phyloP scores from a whole-genome alignment of 2,797 vertebrate species.

The Acanthurus leucopareius region DNA sequence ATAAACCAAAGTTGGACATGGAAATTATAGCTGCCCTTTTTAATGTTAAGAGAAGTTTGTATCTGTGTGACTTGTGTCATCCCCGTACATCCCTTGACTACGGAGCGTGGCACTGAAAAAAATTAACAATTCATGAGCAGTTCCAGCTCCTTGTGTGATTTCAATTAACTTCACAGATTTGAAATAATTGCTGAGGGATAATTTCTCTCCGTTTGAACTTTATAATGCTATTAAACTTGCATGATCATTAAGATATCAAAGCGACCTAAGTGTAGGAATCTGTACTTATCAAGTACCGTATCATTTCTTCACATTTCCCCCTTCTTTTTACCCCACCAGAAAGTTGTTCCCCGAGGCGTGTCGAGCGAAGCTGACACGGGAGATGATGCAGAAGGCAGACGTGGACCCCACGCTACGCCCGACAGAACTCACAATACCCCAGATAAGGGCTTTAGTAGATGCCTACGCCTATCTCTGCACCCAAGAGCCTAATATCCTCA shows the following conservation, averaged over 20 bases:
- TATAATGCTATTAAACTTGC: slow-evolving; percentile 68
- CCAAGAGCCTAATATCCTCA: slow-evolving; percentile 82
- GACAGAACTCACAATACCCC: slow-evolving; percentile 87
- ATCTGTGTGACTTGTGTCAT: slow-evolving; percentile 21
- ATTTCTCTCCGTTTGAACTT: slow-evolving; percentile 66
- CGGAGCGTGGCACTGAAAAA: slow-evolving; percentile 19
- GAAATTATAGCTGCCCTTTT: slow-evolving; percentile 18
- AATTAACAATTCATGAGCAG: slow-evolving; percentile 73
- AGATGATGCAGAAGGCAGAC: slow-evolving; percentile 88
- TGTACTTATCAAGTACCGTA: slow-evolving; percentile 4
- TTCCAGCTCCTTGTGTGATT: slow-evolving; percentile 68
- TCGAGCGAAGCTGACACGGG: slow-evolving; percentile 86
- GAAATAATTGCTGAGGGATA: slow-evolving; percentile 69
- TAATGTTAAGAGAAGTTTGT: slow-evolving; percentile 5
- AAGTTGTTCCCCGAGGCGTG: slow-evolving; percentile 91
- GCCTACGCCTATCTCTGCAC: slow-evolving; percentile 89
- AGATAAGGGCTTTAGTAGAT: slow-evolving; percentile 89
- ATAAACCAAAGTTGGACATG: slow-evolving; percentile 27
- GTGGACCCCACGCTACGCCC: slow-evolving; percentile 93
- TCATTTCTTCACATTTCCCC: slow-evolving; percentile 13
- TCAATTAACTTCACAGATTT: slow-evolving; percentile 76
- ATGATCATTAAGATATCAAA: slow-evolving; percentile 74
- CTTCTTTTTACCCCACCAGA: slow-evolving; percentile 73
- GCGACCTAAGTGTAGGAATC: slow-evolving; percentile 48
- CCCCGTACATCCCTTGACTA: slow-evolving; percentile 21